Evolutionary conservation across 2,888 invertebrate species (phyloP).

Genomic region (Zelleria hepariella): DNA sequence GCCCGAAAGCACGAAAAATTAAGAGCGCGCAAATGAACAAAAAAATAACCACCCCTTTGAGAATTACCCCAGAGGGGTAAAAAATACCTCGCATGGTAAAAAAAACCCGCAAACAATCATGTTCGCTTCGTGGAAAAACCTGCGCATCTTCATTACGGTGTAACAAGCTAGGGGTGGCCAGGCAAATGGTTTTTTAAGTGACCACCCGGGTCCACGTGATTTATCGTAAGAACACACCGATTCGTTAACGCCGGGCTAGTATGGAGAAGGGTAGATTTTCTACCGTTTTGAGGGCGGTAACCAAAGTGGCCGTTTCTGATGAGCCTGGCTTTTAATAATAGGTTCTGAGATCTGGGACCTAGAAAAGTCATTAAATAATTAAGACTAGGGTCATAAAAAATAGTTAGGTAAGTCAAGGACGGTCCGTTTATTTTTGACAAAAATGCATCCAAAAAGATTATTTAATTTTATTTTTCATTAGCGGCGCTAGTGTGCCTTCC

Average conservation of each 20-base stretch:
- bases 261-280: slow-evolving; percentile 22
- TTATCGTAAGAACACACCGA: slow-evolving; percentile 46
- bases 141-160: slow-evolving; percentile 28
- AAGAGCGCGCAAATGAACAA: not conserved
- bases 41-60: slow-evolving; percentile 15
- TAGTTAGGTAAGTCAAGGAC: not conserved
- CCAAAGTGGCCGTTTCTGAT: too few species aligned
- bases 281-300: not conserved
- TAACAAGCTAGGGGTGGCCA: slow-evolving; percentile 21
- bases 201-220: slow-evolving; percentile 38
- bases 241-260: slow-evolving; percentile 11
- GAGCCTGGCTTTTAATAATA: not conserved
- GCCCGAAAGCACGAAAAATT: not conserved
- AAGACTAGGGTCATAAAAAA: not conserved
- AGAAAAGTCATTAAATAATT: not conserved
- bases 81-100: slow-evolving; percentile 13
- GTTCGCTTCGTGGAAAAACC: slow-evolving; percentile 15
- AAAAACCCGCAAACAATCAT: slow-evolving; percentile 28
- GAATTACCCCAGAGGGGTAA: not conserved
- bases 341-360: not conserved
- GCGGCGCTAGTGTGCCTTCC: too few species aligned
- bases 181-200: slow-evolving; percentile 57
- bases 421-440: not conserved
- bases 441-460: too few species aligned
- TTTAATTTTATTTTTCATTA: too few species aligned